Evolutionary conservation across 2,113 vertebrate genomes (phyloP).

Genomic region (Sturnira hondurensis): DNA sequence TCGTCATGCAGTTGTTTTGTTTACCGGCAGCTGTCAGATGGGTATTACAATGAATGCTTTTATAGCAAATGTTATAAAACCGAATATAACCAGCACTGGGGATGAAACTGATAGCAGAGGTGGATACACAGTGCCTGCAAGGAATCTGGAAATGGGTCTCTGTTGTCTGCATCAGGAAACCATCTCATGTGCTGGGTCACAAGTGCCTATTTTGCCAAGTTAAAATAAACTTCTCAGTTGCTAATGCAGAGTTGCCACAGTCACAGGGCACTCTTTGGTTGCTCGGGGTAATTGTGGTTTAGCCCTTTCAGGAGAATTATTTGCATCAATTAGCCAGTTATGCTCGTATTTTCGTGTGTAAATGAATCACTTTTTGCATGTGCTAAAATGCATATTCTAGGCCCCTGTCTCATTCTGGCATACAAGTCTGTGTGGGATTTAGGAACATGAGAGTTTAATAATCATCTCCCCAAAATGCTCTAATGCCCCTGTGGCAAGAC

Average conservation of each 20-base stretch:
- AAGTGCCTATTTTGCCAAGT: background rate
- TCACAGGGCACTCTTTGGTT: background rate
- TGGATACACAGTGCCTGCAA: background rate
- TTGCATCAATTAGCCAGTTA: background rate
- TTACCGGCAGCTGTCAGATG: constrained; percentile 33
- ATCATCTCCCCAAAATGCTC: background rate
- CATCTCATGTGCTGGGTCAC: background rate
- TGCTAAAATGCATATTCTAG: background rate
- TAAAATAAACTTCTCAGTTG: background rate
- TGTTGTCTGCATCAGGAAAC: background rate
- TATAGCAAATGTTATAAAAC: background rate
- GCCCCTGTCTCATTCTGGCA: background rate
- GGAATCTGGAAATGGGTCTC: background rate
- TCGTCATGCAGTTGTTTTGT: background rate
- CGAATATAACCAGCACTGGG: background rate
- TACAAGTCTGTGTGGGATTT: background rate
- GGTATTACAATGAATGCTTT: background rate
- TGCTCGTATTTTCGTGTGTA: background rate
- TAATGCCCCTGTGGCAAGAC: background rate
- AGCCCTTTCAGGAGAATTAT: background rate
- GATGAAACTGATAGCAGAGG: background rate
- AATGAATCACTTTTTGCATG: background rate
- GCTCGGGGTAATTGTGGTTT: background rate
- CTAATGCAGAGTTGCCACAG: background rate
- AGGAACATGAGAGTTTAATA: background rate